phyloP scores from a whole-genome alignment of 37 sponge, comb jelly and placozoan genomes.

The Tethya wilhelma region DNA sequence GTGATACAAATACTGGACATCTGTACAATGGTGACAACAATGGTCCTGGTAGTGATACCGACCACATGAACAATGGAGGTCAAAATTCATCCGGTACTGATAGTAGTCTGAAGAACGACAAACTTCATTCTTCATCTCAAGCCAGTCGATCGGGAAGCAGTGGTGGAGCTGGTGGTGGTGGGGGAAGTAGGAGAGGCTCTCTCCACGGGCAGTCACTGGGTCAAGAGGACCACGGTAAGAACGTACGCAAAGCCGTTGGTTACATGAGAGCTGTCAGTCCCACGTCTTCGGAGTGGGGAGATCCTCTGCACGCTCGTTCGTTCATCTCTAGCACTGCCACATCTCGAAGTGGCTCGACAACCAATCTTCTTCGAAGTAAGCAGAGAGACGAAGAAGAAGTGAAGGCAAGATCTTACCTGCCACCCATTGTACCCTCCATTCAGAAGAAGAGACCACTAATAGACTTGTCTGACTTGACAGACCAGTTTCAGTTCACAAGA shows the following conservation, averaged over 20 bases:
- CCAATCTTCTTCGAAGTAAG: conserved; percentile 3
- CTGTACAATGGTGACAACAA: too few species aligned
- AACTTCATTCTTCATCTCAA: conserved; percentile 1
- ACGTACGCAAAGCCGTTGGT: conserved; percentile 21
- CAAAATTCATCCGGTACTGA: background rate
- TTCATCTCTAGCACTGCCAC: conserved; percentile 57
- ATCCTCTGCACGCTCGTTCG: conserved; percentile 60
- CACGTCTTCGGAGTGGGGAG: conserved; percentile 71
- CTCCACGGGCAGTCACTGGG: background rate
- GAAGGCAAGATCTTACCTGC: background rate
- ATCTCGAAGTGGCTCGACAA: conserved; percentile 31
- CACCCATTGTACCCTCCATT: conserved; percentile 24
- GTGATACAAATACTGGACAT: background rate
- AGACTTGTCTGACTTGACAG: conserved; percentile 12
- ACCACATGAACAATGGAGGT: background rate
- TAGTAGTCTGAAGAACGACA: background rate
- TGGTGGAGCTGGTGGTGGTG: too few species aligned
- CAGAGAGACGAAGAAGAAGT: conserved; percentile 18
- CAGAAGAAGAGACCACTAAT: conserved; percentile 1
- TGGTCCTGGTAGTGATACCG: background rate
- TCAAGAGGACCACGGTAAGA: conserved; percentile 26
- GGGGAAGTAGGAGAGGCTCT: background rate
- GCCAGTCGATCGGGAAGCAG: background rate
- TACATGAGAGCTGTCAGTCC: conserved; percentile 72
- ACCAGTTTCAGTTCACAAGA: conserved; percentile 53